phyloP scores from a whole-genome alignment of 2,113 vertebrate species.

The Rafetus swinhoei region DNA sequence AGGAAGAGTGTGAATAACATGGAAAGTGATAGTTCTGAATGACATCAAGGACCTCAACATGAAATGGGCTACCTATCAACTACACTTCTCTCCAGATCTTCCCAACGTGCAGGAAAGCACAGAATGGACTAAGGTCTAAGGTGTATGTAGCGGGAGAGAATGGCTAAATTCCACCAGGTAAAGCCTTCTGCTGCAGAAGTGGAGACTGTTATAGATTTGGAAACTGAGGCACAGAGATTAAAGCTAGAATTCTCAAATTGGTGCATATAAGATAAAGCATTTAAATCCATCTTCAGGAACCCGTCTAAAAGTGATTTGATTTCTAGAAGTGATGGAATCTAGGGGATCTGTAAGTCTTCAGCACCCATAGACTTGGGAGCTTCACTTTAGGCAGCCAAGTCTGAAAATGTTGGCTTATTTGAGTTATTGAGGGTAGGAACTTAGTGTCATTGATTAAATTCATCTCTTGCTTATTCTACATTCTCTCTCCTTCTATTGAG shows the following conservation, averaged over 20 bases:
- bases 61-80: no score
- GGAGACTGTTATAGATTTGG: not conserved
- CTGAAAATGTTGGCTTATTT: accelerated
- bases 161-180: not conserved
- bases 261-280: not conserved
- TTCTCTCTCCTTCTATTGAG: not conserved
- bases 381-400: not conserved
- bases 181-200: not conserved
- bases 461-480: not conserved
- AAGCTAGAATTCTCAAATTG: not conserved
- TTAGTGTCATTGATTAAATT: not conserved
- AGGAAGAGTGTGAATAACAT: no score
- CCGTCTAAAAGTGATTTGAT: accelerated
- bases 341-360: not conserved
- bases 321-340: accelerated
- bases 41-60: no score
- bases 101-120: no score
- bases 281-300: not conserved
- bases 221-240: not conserved
- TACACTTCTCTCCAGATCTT: no score
- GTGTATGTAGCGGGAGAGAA: not conserved
- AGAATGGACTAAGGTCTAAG: no score
- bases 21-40: no score
- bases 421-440: not conserved
- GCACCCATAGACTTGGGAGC: accelerated